Conservation (phyloP, 2,113 vertebrate species). For the Aix galericulata region DNA sequence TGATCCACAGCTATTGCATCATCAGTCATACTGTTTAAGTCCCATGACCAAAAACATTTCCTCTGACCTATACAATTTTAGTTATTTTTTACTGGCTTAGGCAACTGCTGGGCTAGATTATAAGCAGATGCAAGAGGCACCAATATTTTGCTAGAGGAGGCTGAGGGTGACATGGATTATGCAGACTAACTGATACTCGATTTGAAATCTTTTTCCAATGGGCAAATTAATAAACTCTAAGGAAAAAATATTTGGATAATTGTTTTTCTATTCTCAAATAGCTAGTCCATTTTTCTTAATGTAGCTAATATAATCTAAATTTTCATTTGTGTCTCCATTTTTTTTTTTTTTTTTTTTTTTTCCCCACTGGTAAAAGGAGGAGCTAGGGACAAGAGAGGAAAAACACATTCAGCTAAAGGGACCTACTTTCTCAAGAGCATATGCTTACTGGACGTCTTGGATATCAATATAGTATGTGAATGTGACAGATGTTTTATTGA, state of each 20-base stretch:
- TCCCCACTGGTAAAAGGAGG: rapidly evolving
- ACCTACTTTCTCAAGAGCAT: background rate
- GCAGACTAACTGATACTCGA: background rate
- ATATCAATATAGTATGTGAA: background rate
- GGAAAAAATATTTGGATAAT: background rate
- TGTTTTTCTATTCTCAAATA: background rate
- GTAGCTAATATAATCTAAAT: background rate
- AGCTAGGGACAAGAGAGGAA: background rate
- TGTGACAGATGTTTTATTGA: background rate
- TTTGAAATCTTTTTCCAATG: background rate
- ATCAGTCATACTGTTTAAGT: background rate
- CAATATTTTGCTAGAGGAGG: background rate
- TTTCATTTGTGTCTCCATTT: background rate
- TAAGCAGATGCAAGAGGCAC: background rate
- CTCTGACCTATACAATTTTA: background rate
- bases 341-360: background rate
- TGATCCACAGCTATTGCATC: background rate
- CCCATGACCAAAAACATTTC: background rate
- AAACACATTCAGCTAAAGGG: background rate
- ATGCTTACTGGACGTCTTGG: background rate
- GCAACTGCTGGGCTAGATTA: background rate
- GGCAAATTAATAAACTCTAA: background rate
- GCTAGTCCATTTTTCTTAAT: background rate
- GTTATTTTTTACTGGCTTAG: background rate
- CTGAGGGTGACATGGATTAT: background rate